Conservation (phyloP, 2,888 invertebrate genomes). For the Ichneumon xanthorius region DNA sequence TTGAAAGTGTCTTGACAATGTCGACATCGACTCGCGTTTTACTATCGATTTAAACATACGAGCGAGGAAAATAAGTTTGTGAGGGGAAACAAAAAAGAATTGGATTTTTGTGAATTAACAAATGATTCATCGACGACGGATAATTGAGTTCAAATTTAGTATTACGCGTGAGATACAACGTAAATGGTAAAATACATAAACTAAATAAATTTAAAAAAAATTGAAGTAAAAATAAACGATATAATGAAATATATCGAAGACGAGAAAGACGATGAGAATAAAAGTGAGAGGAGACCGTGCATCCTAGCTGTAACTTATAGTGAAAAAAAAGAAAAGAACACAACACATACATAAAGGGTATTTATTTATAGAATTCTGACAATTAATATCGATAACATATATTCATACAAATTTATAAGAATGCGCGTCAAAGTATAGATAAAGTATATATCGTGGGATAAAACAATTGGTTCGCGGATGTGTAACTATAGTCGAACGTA, state of each 20-base stretch:
- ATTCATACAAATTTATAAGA: conserved; percentile 42
- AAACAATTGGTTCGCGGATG: conserved; percentile 18
- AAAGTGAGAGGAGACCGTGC: conserved; percentile 67
- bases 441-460: conserved; percentile 32
- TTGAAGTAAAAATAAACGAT: conserved; percentile 39
- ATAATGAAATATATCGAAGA: neutral
- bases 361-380: conserved; percentile 73
- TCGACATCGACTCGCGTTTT: conserved; percentile 13
- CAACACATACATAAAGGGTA: conserved; percentile 71
- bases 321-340: conserved; percentile 54
- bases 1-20: neutral
- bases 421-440: conserved; percentile 33
- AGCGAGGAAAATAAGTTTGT: neutral
- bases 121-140: conserved; percentile 50
- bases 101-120: neutral
- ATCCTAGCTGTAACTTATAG: conserved; percentile 73
- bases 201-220: conserved; percentile 49
- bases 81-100: neutral
- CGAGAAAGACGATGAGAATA: conserved; percentile 34
- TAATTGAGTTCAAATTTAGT: conserved; percentile 71
- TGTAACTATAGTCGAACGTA: conserved; percentile 39
- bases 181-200: neutral
- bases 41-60: conserved; percentile 11
- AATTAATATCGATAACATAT: conserved; percentile 71
- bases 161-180: conserved; percentile 69